Percentiles rank a stretch among this genome's conserved stretches.
Evolutionary conservation across 2,797 vertebrate species (phyloP).

Genomic region (Sylvia borin): DNA sequence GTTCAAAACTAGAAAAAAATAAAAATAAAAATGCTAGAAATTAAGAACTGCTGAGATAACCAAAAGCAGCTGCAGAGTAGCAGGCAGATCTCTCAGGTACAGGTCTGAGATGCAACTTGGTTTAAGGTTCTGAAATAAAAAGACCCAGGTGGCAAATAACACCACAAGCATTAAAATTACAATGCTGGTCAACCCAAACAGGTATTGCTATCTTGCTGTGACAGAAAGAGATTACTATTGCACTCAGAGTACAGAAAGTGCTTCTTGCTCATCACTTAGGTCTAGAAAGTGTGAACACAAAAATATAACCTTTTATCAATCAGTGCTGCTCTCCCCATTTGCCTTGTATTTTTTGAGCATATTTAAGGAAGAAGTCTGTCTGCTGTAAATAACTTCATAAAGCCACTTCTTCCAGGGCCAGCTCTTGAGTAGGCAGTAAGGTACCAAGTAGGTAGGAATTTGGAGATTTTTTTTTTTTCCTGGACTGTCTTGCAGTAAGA

Average conservation of each 20-base stretch:
- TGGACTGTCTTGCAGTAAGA: background rate
- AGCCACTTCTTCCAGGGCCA: background rate
- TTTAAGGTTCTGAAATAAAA: background rate
- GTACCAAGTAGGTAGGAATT: background rate
- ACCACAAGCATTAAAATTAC: background rate
- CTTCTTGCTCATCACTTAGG: background rate
- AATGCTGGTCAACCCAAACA: background rate
- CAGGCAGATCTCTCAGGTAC: background rate
- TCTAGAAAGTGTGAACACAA: background rate
- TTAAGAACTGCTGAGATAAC: background rate
- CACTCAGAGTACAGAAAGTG: background rate
- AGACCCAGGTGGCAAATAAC: background rate
- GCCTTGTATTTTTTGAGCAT: fast-evolving
- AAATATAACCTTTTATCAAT: background rate
- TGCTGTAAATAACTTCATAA: background rate
- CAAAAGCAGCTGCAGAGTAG: background rate
- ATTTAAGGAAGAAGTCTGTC: background rate
- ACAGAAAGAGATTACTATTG: background rate
- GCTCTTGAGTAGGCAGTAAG: background rate
- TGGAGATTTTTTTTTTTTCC: fast-evolving
- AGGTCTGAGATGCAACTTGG: background rate
- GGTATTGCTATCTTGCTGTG: background rate
- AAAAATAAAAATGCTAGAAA: background rate
- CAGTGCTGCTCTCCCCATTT: background rate
- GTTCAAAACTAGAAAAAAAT: background rate